phyloP scores from a whole-genome alignment of 2,888 invertebrate genomes.

The Archips crataeganus region DNA sequence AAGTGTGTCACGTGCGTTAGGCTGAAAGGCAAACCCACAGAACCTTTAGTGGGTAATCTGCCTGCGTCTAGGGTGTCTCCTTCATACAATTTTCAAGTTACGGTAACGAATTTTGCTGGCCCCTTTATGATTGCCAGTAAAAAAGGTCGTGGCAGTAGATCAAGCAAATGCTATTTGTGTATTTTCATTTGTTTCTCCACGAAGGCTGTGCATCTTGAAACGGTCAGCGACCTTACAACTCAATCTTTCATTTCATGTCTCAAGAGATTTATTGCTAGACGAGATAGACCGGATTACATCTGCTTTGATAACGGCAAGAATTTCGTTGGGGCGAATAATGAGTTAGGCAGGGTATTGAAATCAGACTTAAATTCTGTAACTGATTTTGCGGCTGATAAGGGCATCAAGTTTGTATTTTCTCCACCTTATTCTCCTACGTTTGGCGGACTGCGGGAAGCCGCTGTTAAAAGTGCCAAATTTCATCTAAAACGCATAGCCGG shows the following conservation, averaged over 20 bases:
- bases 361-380: slow-evolving; percentile 27
- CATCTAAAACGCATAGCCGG: slow-evolving; percentile 40
- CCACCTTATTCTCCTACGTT: slow-evolving; percentile 43
- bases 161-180: slow-evolving; percentile 45
- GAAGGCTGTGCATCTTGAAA: slow-evolving; percentile 42
- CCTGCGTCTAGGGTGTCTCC: slow-evolving; percentile 31
- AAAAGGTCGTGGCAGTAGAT: slow-evolving; percentile 39
- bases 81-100: slow-evolving; percentile 39
- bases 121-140: slow-evolving; percentile 42
- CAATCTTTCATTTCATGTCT: slow-evolving; percentile 42
- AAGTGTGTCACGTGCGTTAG: slow-evolving; percentile 39
- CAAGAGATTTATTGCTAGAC: slow-evolving; percentile 44
- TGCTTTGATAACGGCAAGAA: slow-evolving; percentile 47
- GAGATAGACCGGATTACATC: slow-evolving; percentile 43
- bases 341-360: slow-evolving; percentile 43
- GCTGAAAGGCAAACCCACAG: slow-evolving; percentile 27
- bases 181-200: slow-evolving; percentile 43
- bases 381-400: slow-evolving; percentile 39
- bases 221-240: slow-evolving; percentile 42
- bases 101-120: slow-evolving; percentile 44
- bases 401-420: slow-evolving; percentile 44
- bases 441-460: slow-evolving; percentile 41
- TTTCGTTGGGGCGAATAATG: slow-evolving; percentile 46
- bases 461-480: slow-evolving; percentile 40
- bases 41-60: slow-evolving; percentile 44